phyloP scores from a whole-genome alignment of 2,888 invertebrate genomes.

The Eurois occulta region DNA sequence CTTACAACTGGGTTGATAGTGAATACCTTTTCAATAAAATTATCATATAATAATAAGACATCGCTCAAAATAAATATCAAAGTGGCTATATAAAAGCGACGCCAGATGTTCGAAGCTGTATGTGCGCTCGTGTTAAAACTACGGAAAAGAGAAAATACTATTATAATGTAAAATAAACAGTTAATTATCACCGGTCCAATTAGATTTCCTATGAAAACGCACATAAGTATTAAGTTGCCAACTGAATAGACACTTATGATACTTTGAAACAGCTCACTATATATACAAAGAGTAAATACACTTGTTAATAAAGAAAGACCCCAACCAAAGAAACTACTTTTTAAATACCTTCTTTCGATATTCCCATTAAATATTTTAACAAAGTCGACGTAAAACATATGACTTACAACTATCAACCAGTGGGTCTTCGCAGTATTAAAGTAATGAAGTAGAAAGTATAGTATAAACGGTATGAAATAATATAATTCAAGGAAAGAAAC shows the following conservation, averaged over 20 bases:
- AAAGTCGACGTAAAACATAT: constrained; percentile 4
- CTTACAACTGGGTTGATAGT: fast-evolving
- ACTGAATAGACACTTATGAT: no score
- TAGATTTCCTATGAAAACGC: not conserved
- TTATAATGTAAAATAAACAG: not conserved
- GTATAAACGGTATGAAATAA: fast-evolving
- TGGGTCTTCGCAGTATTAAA: not conserved
- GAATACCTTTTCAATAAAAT: fast-evolving
- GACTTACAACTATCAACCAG: constrained; percentile 12
- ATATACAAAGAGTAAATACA: no score
- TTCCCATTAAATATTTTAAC: constrained; percentile 6
- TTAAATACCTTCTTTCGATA: not conserved
- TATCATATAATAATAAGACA: not conserved
- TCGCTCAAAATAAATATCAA: constrained; percentile 30
- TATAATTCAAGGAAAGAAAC: not conserved
- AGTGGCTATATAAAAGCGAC: constrained; percentile 19
- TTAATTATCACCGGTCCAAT: not conserved
- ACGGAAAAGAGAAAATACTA: constrained; percentile 6
- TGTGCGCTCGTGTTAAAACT: not conserved
- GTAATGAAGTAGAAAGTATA: not conserved
- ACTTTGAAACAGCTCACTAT: no score
- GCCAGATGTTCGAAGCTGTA: constrained; percentile 11
- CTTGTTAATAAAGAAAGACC: constrained; percentile 7
- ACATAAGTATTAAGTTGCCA: no score
- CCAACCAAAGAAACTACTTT: constrained; percentile 19